Conservation (phyloP, 1,140 invertebrate species). For the Drosophila sp. region DNA sequence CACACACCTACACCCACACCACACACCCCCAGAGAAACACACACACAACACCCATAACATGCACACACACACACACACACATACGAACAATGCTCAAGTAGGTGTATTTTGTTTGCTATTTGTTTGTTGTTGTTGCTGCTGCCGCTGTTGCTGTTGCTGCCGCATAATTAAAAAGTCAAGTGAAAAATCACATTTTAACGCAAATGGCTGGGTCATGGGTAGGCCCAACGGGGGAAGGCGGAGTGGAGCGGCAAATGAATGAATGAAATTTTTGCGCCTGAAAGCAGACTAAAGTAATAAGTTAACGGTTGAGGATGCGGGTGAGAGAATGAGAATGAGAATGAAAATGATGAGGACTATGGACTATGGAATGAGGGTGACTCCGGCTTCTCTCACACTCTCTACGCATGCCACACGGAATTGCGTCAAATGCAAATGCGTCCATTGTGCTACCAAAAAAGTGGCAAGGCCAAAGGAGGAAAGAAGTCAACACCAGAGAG, state of each 20-base stretch:
- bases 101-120: constrained; percentile 63
- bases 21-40: constrained; percentile 40
- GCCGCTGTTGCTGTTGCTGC: constrained; percentile 41
- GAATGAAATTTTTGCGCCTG: constrained; percentile 79
- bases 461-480: constrained; percentile 2
- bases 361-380: background rate
- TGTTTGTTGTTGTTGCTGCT: constrained; percentile 36
- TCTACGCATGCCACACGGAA: constrained; percentile 52
- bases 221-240: constrained; percentile 14
- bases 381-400: constrained; percentile 3
- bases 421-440: constrained; percentile 77
- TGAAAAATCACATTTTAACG: constrained; percentile 82
- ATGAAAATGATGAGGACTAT: background rate
- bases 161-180: constrained; percentile 82
- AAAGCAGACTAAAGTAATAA: constrained; percentile 75
- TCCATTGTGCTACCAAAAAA: constrained; percentile 52
- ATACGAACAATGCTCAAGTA: constrained; percentile 67
- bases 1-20: constrained; percentile 31
- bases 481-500: background rate
- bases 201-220: constrained; percentile 50
- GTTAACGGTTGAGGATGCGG: constrained; percentile 22
- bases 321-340: background rate
- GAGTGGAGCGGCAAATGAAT: constrained; percentile 37
- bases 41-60: constrained; percentile 36
- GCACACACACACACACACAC: constrained; percentile 59